Conservation (phyloP, 2,888 invertebrate genomes). For the Hymenopus coronatus region DNA sequence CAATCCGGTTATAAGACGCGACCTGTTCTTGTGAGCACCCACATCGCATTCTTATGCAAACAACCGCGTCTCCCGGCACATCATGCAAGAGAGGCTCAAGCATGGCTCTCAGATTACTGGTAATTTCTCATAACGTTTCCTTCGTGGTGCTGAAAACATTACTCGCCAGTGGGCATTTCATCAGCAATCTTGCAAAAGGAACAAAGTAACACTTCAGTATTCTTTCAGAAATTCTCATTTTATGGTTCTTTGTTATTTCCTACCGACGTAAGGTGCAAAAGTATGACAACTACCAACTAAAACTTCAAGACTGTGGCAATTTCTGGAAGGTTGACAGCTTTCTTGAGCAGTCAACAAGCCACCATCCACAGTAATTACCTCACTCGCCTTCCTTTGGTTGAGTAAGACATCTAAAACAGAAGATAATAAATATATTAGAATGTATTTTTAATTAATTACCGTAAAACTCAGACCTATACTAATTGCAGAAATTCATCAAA, state of each 20-base stretch:
- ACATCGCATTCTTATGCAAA: constrained; percentile 25
- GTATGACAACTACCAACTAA: background rate
- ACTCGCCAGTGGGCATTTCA: background rate
- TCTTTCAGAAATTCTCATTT: background rate
- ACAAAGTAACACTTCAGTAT: background rate
- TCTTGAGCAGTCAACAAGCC: background rate
- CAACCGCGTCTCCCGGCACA: background rate
- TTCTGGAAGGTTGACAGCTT: background rate
- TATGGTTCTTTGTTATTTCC: background rate
- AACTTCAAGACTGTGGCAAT: background rate
- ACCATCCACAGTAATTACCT: no score
- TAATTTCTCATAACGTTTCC: background rate
- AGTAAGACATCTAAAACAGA: background rate
- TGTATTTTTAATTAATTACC: no score
- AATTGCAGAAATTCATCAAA: no score
- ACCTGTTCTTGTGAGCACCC: constrained; percentile 2
- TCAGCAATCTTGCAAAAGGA: background rate
- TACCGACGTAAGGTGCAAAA: background rate
- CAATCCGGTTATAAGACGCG: constrained; percentile 3
- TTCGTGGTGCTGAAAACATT: background rate
- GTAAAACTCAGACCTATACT: no score
- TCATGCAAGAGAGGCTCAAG: background rate
- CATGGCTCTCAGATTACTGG: background rate
- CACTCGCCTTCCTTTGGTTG: background rate
- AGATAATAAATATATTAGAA: no score